phyloP scores from a whole-genome alignment of 1,140 invertebrate genomes.

The Matsumurasca onukii region DNA sequence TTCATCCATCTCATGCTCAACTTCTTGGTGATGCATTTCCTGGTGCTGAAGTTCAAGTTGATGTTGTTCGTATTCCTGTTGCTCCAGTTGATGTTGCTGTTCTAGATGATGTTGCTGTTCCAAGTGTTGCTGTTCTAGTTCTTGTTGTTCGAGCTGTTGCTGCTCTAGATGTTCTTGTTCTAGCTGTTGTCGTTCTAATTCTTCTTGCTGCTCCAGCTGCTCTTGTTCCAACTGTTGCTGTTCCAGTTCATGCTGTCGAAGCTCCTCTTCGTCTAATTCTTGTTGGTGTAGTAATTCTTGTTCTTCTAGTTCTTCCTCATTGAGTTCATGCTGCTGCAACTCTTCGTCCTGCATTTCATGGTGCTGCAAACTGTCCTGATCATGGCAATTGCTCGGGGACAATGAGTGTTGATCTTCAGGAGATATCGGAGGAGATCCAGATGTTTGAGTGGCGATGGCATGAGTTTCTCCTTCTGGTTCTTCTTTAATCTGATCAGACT shows the following conservation, averaged over 20 bases:
- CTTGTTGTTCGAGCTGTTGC: constrained; percentile 29
- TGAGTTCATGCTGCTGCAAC: constrained; percentile 12
- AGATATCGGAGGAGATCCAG: not conserved
- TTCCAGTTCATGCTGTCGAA: constrained; percentile 31
- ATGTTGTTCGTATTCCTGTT: constrained; percentile 2
- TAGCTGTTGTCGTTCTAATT: not conserved
- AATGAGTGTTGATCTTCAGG: constrained; percentile 8
- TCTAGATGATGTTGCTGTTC: constrained; percentile 12
- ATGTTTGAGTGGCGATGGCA: not conserved
- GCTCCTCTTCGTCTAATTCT: constrained; percentile 20
- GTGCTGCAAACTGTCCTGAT: constrained; percentile 30
- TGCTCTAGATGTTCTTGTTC: constrained; percentile 29
- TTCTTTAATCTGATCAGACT: constrained; percentile 37
- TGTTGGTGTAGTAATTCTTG: constrained; percentile 17
- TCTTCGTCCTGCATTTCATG: constrained; percentile 26
- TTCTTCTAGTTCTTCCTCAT: constrained; percentile 9
- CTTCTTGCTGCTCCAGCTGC: constrained; percentile 17
- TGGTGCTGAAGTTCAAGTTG: constrained; percentile 4
- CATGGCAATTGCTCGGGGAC: not conserved
- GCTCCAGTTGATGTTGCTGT: not conserved
- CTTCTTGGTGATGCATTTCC: constrained; percentile 11
- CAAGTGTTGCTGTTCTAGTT: constrained; percentile 3
- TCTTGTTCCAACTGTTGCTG: constrained; percentile 27
- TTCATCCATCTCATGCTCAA: constrained; percentile 28
- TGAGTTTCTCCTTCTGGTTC: constrained; percentile 32